Base-by-base conservation (phyloP, 2,888 invertebrate species). In the Trypoxylon attenuatum region DNA sequence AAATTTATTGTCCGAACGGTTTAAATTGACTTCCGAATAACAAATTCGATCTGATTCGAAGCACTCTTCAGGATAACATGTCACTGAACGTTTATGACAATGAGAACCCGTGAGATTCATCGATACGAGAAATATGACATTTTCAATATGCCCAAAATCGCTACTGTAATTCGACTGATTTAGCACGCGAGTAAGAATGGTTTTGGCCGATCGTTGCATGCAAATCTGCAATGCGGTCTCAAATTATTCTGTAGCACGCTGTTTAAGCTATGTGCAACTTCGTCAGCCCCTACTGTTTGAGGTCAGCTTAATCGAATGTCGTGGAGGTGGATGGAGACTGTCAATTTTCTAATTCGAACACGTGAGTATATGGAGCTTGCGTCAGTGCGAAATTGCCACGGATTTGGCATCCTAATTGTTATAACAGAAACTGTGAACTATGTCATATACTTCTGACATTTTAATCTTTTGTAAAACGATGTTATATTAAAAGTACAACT, bases 171-270 rank as follows among this genome's bases (percentile, higher is more conserved):
- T 67, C 60, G 22, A 42, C 18, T 33, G 18, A 57, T 60, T 64
- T 72, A 74, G 69, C 77, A 77, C 76, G 74, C 74, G 60, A 69
- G 6, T 49, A 52, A 38, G 18, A 55, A 59, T 45, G 46, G 43
- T 42, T 56, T 29, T 45, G 38, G 61, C n/a, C 33, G 41, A 21
- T 6, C 22, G 50, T 6, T 27, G 71, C 76, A 79, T 80, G 79
- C 77, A 76, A 81, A 78, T 79, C 80, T 79, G 83, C 81, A 83
- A 73, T 83, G 80, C 82, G 64, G 80, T 60, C 61, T n/a, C 67
- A 67, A 70, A 65, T 70, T 54, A 72, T 64, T 72, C 58, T 50
- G 56, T 72, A 64, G 65, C 54, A 43, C 49, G 42, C 13, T 58
- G 58, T 45, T 73, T 59, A 64, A 13, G 54, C 33, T 54, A 58